Evolutionary conservation across 2,888 invertebrate species (phyloP), one percentile per base, ranked within the genome.

Genomic region (Ceratothoa steindachneri): DNA sequence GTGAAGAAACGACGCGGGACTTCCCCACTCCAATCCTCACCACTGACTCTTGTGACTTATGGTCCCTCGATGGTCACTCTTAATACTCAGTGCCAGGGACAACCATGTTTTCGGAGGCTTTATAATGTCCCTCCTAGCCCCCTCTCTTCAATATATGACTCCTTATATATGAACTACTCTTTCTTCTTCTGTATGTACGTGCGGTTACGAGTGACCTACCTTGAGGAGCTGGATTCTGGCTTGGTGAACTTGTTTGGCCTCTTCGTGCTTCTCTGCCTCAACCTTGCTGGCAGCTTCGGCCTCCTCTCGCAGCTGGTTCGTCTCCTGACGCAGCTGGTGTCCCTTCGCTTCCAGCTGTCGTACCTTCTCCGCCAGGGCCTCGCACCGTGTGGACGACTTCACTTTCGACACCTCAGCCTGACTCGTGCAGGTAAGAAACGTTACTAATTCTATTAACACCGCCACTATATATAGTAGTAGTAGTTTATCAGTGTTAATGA

Each of bases 241-340:
- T 41, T 79, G 72, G 30, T 79, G 75, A 3, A 75, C 73, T 19
- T 71, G 68, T 64, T 74, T 79, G 15, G 79, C 97, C 83, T 97
- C 97, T 52, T 90, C 90, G 83, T 95, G 93, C 82, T 95, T 93
- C 84, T 93, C 93, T 84, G 95, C 94, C 83, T 96, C 95, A 0
- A 95, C 93, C 67, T 91, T 89, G 19, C 93, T 87, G 77, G 94
- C 87, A 83, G 97, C 96, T 52, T 83, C 83, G n/a, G 84, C 85
- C 71, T 85, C 81, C 76, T 93, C 88, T 83, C 94, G 93, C 51
- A 92, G 87, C 83, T 94, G 92, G 81, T 95, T 93, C 2, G 91
- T 90, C 81, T 90, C 90, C 78, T 90, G 88, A 81, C 89, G 88
- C 82, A 90, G 85, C 77, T 89, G 88, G 7, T 27, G 41, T 1